Percentiles rank a stretch among this genome's conserved stretches.
Conservation (phyloP, 2,797 vertebrate species). For the Smutsia gigantea region DNA sequence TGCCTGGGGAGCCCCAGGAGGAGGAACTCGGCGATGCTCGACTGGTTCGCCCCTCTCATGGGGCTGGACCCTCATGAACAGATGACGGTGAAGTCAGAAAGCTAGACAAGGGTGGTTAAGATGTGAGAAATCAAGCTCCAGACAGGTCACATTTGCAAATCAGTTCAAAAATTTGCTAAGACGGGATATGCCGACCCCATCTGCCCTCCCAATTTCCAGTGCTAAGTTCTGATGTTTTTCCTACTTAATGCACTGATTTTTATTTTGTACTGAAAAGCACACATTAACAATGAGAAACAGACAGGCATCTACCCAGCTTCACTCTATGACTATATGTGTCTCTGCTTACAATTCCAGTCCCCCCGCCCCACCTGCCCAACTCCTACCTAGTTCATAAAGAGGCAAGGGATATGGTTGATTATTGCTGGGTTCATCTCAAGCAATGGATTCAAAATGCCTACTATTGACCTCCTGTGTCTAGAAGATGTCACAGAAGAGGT, state of each 20-base stretch:
- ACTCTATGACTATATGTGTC: background rate
- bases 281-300: background rate
- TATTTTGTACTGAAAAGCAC: background rate
- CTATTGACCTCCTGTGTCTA: background rate
- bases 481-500: background rate
- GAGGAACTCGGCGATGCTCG: background rate
- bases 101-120: background rate
- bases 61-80: background rate
- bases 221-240: background rate
- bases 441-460: background rate
- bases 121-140: background rate
- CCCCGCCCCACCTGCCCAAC: background rate
- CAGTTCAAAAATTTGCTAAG: background rate
- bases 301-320: background rate
- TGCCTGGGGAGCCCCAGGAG: conserved; percentile 51
- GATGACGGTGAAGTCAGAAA: background rate
- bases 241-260: background rate
- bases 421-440: background rate
- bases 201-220: background rate
- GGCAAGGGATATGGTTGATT: background rate
- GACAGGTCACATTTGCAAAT: background rate
- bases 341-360: background rate
- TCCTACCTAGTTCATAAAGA: background rate
- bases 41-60: conserved; percentile 18
- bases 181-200: background rate